A percentile compares a stretch with the other conserved stretches of the same genome.
These are phyloP conservation scores for Nyctibius bracteatus DNA, from an alignment of 2,113 vertebrate genomes.

Conservation along the genomic window DNA sequence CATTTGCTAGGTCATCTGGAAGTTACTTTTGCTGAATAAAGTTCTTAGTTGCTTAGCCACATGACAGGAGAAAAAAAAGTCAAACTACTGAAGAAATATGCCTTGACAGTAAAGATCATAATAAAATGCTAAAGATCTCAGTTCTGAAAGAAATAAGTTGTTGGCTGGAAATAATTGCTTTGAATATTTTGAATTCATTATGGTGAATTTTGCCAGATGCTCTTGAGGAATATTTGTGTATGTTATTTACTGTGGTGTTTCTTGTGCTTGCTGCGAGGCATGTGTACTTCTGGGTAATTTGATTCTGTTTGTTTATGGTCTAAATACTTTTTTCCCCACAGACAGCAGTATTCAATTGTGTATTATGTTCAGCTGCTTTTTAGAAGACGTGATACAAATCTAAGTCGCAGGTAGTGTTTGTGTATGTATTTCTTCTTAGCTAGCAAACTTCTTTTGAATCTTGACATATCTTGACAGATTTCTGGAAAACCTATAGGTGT, in stretches of 20 bases:
- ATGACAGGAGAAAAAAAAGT: neutral
- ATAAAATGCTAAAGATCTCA: neutral
- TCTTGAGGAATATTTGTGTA: neutral
- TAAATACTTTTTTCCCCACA: neutral
- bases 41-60: conserved; percentile 2
- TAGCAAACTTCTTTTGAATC: neutral
- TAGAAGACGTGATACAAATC: rapidly evolving
- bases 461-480: neutral
- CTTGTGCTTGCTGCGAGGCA: neutral
- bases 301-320: neutral
- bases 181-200: neutral
- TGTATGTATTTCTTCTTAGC: neutral
- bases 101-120: neutral
- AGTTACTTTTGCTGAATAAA: neutral
- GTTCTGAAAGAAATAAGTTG: neutral
- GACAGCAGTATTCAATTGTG: neutral
- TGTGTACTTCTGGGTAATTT: neutral
- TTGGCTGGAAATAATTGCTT: neutral
- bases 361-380: neutral
- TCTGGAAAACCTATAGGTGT: neutral
- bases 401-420: neutral
- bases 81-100: neutral
- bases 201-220: neutral
- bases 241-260: neutral
- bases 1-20: conserved; percentile 27